Conservation (phyloP, 2,888 invertebrate genomes). For the Drosophila acutilabella region DNA sequence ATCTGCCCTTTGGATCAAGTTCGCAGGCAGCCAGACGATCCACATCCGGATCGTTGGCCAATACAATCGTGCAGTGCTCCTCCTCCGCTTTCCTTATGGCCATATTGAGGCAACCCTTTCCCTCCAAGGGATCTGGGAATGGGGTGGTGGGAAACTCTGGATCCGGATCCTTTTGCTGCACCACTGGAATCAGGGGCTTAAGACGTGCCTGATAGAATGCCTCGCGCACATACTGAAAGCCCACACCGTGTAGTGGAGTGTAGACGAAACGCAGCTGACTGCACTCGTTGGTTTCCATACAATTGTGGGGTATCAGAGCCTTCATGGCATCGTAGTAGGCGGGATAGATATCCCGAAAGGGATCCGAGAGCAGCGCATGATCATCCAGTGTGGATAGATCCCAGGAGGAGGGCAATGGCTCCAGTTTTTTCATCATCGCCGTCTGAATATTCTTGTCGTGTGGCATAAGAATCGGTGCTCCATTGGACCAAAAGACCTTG, state of each 20-base stretch:
- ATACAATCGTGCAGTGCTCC: constrained; percentile 89
- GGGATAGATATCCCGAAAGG: constrained; percentile 88
- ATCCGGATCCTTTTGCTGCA: constrained; percentile 93
- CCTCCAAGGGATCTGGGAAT: constrained; percentile 97
- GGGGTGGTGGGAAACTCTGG: constrained; percentile 95
- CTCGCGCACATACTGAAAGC: constrained; percentile 91
- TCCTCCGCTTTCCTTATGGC: constrained; percentile 92
- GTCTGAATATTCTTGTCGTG: constrained; percentile 94
- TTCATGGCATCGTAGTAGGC: constrained; percentile 89
- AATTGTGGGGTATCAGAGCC: constrained; percentile 86
- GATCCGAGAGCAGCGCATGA: constrained; percentile 88
- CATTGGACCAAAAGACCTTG: constrained; percentile 98
- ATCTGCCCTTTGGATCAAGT: constrained; percentile 86
- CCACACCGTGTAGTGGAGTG: constrained; percentile 99
- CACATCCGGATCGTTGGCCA: constrained; percentile 99
- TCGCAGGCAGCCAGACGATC: constrained; percentile 98
- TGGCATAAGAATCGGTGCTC: constrained; percentile 96
- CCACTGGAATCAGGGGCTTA: constrained; percentile 85
- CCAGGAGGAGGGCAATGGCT: constrained; percentile 94
- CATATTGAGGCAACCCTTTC: constrained; percentile 90
- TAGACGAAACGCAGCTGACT: constrained; percentile 91
- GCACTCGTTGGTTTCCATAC: constrained; percentile 87
- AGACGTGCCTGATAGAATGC: constrained; percentile 92
- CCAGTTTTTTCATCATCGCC: constrained; percentile 90
- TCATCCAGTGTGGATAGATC: constrained; percentile 87